These are phyloP conservation scores for Parnassius apollo DNA, from an alignment of 2,888 invertebrate genomes.

Conservation along the genomic window DNA sequence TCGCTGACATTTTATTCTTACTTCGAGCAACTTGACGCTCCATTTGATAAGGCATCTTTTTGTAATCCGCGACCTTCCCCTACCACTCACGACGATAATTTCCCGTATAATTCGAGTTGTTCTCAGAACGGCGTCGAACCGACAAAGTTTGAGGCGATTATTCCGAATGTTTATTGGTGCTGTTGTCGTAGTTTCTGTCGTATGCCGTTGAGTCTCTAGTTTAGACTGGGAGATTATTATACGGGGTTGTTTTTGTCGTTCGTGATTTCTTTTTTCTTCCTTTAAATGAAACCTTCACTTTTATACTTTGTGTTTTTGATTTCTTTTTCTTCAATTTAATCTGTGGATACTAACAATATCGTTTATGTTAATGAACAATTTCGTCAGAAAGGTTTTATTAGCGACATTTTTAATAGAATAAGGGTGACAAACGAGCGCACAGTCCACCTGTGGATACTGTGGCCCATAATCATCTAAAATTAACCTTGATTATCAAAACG, in stretches of 20 bases:
- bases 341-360: no score
- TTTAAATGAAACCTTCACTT: neutral
- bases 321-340: no score
- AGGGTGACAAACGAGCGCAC: no score
- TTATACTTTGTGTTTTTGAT: no score
- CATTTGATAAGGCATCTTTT: slow-evolving; percentile 13
- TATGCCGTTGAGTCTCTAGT: slow-evolving; percentile 8
- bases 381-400: no score
- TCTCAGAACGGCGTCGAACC: slow-evolving; percentile 14
- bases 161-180: slow-evolving; percentile 20
- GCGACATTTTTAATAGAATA: no score
- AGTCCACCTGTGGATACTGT: no score
- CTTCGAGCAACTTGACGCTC: slow-evolving; percentile 7
- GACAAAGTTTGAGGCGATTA: slow-evolving; percentile 21
- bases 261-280: neutral
- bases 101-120: slow-evolving; percentile 10
- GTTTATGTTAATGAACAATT: no score
- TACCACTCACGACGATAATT: slow-evolving; percentile 5
- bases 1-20: slow-evolving; percentile 6
- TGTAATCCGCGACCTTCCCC: slow-evolving; percentile 9
- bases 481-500: no score
- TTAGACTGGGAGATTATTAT: slow-evolving; percentile 5
- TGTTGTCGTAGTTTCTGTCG: slow-evolving; percentile 8
- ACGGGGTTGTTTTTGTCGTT: slow-evolving; percentile 15
- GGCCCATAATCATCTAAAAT: no score